A percentile compares a stretch with the other conserved stretches of the same genome.
Conservation (phyloP, 30 jellyfish, hydroid and myxozoan species). For the Hydractinia echinata region DNA sequence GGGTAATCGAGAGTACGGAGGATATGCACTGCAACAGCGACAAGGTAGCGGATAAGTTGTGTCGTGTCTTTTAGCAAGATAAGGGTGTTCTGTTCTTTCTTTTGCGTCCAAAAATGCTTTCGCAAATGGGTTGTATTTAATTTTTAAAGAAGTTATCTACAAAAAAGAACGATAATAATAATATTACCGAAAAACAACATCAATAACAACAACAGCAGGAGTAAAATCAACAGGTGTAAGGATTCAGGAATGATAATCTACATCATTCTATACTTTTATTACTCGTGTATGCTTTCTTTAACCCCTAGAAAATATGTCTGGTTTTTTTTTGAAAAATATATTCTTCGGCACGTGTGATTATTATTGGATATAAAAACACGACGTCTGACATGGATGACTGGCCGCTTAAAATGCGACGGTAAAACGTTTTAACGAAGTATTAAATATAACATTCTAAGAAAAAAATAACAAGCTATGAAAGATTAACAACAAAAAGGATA, state of each 20-base stretch:
- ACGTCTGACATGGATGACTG: neutral
- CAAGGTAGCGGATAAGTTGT: neutral
- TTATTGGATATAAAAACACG: neutral
- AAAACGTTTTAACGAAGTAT: neutral
- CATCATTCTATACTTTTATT: too few species aligned
- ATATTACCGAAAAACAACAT: too few species aligned
- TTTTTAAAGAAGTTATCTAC: conserved; percentile 81
- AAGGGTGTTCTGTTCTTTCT: conserved; percentile 31
- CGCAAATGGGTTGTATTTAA: conserved; percentile 95
- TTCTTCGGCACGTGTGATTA: neutral
- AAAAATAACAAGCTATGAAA: neutral
- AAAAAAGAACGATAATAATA: neutral
- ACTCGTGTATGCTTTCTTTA: too few species aligned
- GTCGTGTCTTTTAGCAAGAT: neutral
- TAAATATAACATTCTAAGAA: neutral
- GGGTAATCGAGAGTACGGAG: conserved; percentile 17
- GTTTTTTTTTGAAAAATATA: neutral
- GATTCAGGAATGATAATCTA: too few species aligned
- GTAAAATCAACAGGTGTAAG: too few species aligned
- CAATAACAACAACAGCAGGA: too few species aligned
- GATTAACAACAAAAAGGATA: neutral
- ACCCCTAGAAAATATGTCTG: neutral
- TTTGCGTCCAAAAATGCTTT: conserved; percentile 93
- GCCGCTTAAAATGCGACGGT: neutral
- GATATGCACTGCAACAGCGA: conserved; percentile 1